Evolutionary conservation across 2,113 vertebrate species (phyloP).

Genomic region (Hylia prasina): DNA sequence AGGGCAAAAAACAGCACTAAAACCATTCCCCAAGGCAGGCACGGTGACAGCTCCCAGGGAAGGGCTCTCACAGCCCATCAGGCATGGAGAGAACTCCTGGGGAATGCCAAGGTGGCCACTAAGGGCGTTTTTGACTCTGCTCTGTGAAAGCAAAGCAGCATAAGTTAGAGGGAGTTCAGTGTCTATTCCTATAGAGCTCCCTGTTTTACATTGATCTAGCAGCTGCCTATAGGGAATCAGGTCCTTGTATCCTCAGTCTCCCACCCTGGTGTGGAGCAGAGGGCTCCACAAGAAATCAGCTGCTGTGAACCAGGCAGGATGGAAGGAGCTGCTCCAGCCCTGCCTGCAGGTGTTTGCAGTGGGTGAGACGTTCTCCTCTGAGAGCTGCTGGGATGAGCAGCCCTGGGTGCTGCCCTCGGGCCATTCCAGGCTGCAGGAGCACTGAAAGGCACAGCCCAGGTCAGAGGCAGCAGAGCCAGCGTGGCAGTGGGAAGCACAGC

Average conservation of each 20-base stretch:
- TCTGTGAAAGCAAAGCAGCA: not conserved
- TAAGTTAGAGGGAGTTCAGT: not conserved
- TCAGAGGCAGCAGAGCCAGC: not conserved
- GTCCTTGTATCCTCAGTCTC: not conserved
- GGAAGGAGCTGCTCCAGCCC: not conserved
- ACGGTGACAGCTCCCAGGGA: not conserved
- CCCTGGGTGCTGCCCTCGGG: not conserved
- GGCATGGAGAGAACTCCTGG: not conserved
- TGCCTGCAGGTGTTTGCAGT: not conserved
- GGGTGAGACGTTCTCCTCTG: not conserved
- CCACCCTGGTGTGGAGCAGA: fast-evolving
- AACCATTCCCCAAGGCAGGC: not conserved
- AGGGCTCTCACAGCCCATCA: fast-evolving
- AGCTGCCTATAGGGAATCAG: not conserved
- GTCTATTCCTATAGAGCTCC: not conserved
- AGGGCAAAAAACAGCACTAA: not conserved
- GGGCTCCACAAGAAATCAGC: not conserved
- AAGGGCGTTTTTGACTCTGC: not conserved
- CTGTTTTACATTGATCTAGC: not conserved
- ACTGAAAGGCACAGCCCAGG: not conserved
- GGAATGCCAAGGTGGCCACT: not conserved
- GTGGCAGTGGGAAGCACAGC: not conserved
- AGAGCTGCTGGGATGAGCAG: not conserved
- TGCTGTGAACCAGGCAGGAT: not conserved
- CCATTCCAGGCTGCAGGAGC: not conserved